These are phyloP conservation scores for Rhynchomys soricoides DNA, from an alignment of 2,113 vertebrate genomes.

Conservation along the genomic window DNA sequence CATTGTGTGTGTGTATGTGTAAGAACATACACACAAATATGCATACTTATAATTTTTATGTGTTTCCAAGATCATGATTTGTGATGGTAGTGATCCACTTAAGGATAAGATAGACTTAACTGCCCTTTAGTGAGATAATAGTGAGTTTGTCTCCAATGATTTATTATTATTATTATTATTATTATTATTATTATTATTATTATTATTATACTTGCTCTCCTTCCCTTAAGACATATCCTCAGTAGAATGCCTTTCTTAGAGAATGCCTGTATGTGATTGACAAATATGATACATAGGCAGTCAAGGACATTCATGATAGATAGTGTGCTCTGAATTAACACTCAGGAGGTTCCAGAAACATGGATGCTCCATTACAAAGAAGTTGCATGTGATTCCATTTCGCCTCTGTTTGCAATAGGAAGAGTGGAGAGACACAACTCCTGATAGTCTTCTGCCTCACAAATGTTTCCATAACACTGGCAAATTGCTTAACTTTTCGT, in stretches of 20 bases:
- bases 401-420: neutral
- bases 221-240: neutral
- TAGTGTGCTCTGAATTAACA: neutral
- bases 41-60: neutral
- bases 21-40: neutral
- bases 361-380: neutral
- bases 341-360: neutral
- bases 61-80: constrained; percentile 42
- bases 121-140: neutral
- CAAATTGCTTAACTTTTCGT: neutral
- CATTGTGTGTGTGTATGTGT: neutral
- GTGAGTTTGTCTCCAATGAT: neutral
- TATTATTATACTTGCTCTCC: neutral
- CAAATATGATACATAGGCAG: neutral
- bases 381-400: neutral
- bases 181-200: too few species aligned
- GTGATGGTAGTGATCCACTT: neutral
- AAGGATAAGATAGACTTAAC: neutral
- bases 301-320: neutral
- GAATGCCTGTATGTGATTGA: neutral
- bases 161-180: neutral
- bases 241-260: neutral
- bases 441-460: constrained; percentile 4
- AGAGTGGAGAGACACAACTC: neutral
- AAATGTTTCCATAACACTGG: neutral